Evolutionary conservation across 1,140 invertebrate genomes (phyloP).

Genomic region (Drosophila ercepeae): DNA sequence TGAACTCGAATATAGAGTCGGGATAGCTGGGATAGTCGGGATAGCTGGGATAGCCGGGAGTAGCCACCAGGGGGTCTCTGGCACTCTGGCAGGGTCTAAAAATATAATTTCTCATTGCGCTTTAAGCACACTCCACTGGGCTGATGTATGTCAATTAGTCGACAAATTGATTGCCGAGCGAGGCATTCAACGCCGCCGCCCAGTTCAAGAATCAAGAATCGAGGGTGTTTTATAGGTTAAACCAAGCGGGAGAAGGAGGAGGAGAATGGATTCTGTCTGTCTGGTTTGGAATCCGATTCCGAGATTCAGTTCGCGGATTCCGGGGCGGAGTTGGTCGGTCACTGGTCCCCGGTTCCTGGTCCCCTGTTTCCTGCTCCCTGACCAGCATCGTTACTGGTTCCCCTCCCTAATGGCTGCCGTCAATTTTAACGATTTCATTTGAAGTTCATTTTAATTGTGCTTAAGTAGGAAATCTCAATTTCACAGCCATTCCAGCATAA

Average conservation of each 20-base stretch:
- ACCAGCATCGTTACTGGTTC: constrained; percentile 36
- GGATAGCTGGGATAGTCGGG: no score
- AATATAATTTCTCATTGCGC: constrained; percentile 65
- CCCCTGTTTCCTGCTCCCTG: no score
- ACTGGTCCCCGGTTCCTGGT: constrained; percentile 22
- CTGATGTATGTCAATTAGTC: constrained; percentile 78
- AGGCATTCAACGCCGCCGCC: constrained; percentile 50
- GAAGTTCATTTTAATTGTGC: constrained; percentile 76
- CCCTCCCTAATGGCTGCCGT: constrained; percentile 40
- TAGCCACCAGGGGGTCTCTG: no score
- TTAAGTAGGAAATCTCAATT: constrained; percentile 80
- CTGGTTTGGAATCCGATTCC: constrained; percentile 9
- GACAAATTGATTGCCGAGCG: constrained; percentile 73
- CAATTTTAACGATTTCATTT: constrained; percentile 54
- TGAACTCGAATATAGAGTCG: no score
- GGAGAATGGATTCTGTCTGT: constrained; percentile 22
- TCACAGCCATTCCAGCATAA: constrained; percentile 66
- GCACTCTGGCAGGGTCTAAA: constrained; percentile 53
- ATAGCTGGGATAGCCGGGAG: no score
- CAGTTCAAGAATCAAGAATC: constrained; percentile 36
- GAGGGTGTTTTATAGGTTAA: constrained; percentile 1
- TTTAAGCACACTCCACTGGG: constrained; percentile 59
- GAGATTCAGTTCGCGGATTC: constrained; percentile 1
- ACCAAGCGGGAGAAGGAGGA: constrained; percentile 1
- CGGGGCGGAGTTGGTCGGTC: constrained; percentile 23